Conservation (phyloP, 2,797 vertebrate species). For the Amblyopsis hoosieri region DNA sequence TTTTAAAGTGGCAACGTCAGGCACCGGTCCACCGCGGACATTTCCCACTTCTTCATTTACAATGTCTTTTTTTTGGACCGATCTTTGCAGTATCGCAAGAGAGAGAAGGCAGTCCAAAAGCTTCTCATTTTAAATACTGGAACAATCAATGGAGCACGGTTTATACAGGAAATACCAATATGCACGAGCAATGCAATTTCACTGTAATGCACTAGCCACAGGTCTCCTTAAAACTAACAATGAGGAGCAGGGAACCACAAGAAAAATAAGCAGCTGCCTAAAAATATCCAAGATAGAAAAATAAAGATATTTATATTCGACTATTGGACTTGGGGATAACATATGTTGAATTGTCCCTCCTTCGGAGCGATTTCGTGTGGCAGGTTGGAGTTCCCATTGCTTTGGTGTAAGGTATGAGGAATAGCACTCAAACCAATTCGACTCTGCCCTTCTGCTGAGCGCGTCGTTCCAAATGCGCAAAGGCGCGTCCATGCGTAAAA, state of each 20-base stretch:
- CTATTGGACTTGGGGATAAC: slow-evolving; percentile 76
- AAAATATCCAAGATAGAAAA: slow-evolving; percentile 64
- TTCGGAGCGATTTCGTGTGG: slow-evolving; percentile 66
- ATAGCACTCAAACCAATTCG: slow-evolving; percentile 75
- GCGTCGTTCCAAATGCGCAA: slow-evolving; percentile 40
- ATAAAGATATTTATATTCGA: slow-evolving; percentile 73
- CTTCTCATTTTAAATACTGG: slow-evolving; percentile 71
- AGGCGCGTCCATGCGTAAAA: slow-evolving; percentile 64
- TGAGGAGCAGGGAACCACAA: slow-evolving; percentile 49
- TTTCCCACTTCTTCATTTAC: slow-evolving; percentile 54
- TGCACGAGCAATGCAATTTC: slow-evolving; percentile 68
- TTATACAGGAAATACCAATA: slow-evolving; percentile 77
- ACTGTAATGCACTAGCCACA: slow-evolving; percentile 54
- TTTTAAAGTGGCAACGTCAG: slow-evolving; percentile 55
- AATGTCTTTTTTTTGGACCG: slow-evolving; percentile 48
- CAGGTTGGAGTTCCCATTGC: slow-evolving; percentile 73
- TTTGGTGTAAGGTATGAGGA: slow-evolving; percentile 78
- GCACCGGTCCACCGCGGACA: slow-evolving; percentile 49
- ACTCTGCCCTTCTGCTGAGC: slow-evolving; percentile 66
- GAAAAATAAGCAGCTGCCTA: slow-evolving; percentile 54
- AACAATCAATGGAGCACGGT: slow-evolving; percentile 71
- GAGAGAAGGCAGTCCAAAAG: slow-evolving; percentile 31
- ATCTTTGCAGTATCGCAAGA: slow-evolving; percentile 27
- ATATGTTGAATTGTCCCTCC: slow-evolving; percentile 60
- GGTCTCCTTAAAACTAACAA: slow-evolving; percentile 37